A percentile compares a stretch with the other conserved stretches of the same genome.
These are phyloP conservation scores for Pavo muticus DNA, from an alignment of 2,113 vertebrate species.

Conservation along the genomic window DNA sequence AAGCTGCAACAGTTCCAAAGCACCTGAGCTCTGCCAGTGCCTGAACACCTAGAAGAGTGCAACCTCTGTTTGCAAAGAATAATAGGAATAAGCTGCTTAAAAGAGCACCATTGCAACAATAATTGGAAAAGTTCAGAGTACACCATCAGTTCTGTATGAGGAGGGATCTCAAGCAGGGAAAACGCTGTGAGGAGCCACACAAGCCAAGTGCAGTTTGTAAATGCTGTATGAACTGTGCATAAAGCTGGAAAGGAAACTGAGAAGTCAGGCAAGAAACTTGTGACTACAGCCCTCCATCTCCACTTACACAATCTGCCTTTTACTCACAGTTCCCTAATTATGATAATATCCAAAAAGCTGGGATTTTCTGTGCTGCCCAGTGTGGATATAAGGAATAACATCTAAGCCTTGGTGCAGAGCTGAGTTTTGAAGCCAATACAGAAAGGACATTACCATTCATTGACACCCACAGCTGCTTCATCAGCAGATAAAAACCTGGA, in stretches of 20 bases:
- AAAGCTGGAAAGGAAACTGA: background rate
- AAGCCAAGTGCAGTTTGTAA: background rate
- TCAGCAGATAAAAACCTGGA: background rate
- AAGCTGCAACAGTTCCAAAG: background rate
- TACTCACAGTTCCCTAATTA: background rate
- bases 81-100: background rate
- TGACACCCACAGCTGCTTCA: background rate
- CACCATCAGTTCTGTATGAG: background rate
- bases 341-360: background rate
- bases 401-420: background rate
- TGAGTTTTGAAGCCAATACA: background rate
- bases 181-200: background rate
- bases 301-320: background rate
- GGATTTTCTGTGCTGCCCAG: background rate
- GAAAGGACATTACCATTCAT: background rate
- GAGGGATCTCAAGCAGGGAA: background rate
- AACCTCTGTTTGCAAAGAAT: background rate
- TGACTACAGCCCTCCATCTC: background rate
- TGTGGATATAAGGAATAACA: accelerated
- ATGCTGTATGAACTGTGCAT: accelerated
- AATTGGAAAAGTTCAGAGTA: accelerated
- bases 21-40: background rate
- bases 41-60: background rate
- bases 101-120: background rate
- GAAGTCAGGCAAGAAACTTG: background rate